Base-by-base conservation (phyloP, 1,140 invertebrate species). In the Drosophila kurseongensis region DNA sequence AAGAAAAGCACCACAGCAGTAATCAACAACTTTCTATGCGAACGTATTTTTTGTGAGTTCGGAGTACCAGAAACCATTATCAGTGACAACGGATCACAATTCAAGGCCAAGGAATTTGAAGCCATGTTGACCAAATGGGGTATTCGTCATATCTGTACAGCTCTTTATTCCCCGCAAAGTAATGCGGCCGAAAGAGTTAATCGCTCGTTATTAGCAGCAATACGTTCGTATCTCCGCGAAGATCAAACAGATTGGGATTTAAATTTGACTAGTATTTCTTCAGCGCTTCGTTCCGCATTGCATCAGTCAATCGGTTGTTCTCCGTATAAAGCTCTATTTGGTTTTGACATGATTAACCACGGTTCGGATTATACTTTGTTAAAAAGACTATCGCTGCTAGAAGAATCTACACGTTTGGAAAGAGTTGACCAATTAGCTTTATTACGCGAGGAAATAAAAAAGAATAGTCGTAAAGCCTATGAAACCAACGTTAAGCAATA, bases 141-240 rank as follows among this genome's bases (percentile, higher is more conserved):
- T 7, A 44, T 45, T 10, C 9, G 35, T 5, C 62, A 52, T 5
- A 23, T 3, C 0, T 12, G n/a, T 32, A 59, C 52, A 45, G 42
- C 54, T 0, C 23, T 56, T 7, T 72, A 77, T 40, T 44, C 51
- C 8, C 75, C 76, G 10, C 61, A 74, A 10, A 50, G 55, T 10
- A 85, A 85, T 35, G 54, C 76, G 4, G 57, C 59, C 0, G 75
- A 81, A 40, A 36, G 73, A 1, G 67, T 61, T 0, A 80, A 80
- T 38, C 13, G 71, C 2, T 72, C 62, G 0, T 41, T 80, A 1
- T 51, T 65, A 40, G 52, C 79, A 18, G 62, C 65, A 14, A 59
- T 81, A 44, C 23, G 65, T 7, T 32, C 65, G 4, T 79, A 75
- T 54, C 12, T 67, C 1, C 42, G 63, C 10, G 14, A 47, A 2